Percentiles rank a stretch among this genome's conserved stretches.
Evolutionary conservation across 2,113 vertebrate species (phyloP).

Genomic region (Sitta europaea): DNA sequence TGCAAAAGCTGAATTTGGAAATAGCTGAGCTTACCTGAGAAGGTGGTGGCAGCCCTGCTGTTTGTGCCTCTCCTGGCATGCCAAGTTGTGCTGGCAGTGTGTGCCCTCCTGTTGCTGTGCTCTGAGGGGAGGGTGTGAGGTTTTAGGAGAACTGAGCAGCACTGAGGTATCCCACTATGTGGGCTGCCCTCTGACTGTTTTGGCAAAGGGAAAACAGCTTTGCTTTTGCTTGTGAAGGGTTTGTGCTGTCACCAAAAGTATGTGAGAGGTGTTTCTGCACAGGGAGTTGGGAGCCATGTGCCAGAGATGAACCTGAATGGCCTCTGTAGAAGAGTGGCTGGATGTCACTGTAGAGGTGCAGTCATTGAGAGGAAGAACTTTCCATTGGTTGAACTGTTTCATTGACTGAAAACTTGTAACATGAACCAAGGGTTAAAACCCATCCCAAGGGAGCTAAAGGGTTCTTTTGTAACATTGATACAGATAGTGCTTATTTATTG

Average conservation of each 20-base stretch:
- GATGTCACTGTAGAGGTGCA: neutral
- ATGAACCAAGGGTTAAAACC: neutral
- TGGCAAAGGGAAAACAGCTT: neutral
- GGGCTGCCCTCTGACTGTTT: neutral
- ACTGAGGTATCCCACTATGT: neutral
- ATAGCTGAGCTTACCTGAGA: neutral
- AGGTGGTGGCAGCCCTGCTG: neutral
- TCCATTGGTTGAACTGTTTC: neutral
- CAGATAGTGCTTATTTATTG: neutral
- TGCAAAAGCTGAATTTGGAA: neutral
- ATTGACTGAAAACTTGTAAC: neutral
- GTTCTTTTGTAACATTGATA: neutral
- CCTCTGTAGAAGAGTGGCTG: neutral
- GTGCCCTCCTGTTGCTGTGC: neutral
- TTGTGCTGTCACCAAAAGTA: neutral
- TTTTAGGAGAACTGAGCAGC: neutral
- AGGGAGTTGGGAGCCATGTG: neutral
- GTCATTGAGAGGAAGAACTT: neutral
- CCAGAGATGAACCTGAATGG: rapidly evolving
- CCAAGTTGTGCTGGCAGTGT: neutral
- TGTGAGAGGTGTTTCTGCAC: neutral
- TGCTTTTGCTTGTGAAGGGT: neutral
- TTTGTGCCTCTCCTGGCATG: neutral
- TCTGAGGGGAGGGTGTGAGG: neutral
- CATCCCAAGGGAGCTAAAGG: neutral